phyloP scores from a whole-genome alignment of 2,797 vertebrate species.

The Uromys caudimaculatus region DNA sequence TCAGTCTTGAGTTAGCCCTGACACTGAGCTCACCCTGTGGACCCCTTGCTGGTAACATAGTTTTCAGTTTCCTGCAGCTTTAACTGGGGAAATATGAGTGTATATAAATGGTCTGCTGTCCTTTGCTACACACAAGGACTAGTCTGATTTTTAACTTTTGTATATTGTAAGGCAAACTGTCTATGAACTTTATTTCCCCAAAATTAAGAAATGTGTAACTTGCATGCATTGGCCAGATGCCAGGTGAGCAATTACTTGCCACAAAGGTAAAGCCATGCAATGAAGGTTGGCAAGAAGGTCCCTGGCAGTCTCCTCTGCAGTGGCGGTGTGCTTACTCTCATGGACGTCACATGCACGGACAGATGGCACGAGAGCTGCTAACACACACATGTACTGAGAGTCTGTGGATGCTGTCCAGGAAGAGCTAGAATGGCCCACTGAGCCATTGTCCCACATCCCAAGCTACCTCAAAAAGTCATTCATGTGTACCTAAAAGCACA shows the following conservation, averaged over 20 bases:
- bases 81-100: not conserved
- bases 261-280: not conserved
- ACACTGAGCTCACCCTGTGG: not conserved
- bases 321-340: not conserved
- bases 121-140: not conserved
- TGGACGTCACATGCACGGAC: not conserved
- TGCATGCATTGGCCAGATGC: not conserved
- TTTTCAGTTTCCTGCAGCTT: not conserved
- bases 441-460: accelerated
- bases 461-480: not conserved
- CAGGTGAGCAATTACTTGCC: not conserved
- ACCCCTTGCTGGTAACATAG: not conserved
- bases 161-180: not conserved
- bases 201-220: not conserved
- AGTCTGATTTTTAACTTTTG: not conserved
- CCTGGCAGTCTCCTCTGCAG: no score
- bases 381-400: not conserved
- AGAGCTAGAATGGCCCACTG: not conserved
- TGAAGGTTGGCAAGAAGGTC: no score
- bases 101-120: not conserved
- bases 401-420: accelerated
- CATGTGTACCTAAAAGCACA: not conserved
- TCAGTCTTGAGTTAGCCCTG: no score
- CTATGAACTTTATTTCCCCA: slow-evolving; percentile 13
- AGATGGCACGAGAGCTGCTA: not conserved